Conservation (phyloP, 2,888 invertebrate species). For the Mechanitis mazaeus region DNA sequence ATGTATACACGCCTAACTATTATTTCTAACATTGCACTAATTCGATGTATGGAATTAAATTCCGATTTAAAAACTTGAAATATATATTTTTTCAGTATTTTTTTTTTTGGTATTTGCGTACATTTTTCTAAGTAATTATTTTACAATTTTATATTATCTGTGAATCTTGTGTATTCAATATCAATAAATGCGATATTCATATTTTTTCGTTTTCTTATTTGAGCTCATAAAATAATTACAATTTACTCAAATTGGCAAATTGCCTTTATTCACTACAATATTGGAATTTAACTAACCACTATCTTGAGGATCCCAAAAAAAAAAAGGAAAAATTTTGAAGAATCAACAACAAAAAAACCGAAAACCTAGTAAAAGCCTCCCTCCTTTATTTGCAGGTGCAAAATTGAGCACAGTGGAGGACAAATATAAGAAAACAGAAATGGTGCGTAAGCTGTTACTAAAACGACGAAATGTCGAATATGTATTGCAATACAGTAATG, state of each 20-base stretch:
- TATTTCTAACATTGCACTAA: too few species aligned
- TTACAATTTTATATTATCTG: not conserved
- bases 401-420: conserved; percentile 59
- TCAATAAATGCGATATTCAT: conserved; percentile 4
- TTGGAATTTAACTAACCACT: too few species aligned
- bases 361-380: conserved; percentile 23
- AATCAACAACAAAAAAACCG: conserved; percentile 3
- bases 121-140: not conserved
- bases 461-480: conserved; percentile 67
- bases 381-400: conserved; percentile 65
- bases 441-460: conserved; percentile 53
- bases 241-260: not conserved
- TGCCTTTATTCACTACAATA: not conserved
- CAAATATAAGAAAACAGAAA: conserved; percentile 63
- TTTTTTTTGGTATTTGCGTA: too few species aligned
- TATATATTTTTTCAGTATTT: too few species aligned
- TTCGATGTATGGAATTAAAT: too few species aligned
- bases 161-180: not conserved
- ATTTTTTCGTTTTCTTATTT: not conserved
- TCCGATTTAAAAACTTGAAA: too few species aligned
- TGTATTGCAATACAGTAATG: conserved; percentile 63
- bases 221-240: not conserved
- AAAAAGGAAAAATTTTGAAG: not conserved
- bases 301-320: not conserved
- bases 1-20: too few species aligned